phyloP scores from a whole-genome alignment of 64 coral and sea anemone species.

The Pachyseris speciosa region DNA sequence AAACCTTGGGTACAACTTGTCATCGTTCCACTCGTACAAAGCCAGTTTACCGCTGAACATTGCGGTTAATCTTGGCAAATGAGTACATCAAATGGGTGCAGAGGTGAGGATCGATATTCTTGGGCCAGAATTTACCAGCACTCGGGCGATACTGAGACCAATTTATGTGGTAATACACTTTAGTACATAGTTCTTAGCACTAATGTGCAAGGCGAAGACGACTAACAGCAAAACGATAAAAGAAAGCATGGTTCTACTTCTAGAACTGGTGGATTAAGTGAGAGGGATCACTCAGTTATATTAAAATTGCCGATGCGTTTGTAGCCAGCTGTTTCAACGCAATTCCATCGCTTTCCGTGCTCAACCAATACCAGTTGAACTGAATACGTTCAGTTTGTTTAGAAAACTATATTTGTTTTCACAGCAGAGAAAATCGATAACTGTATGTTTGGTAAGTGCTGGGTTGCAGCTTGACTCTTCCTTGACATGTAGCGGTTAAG shows the following conservation, averaged over 20 bases:
- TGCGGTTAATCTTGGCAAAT: slow-evolving; percentile 72
- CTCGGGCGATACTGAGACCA: slow-evolving; percentile 75
- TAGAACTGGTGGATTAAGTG: too few relatives aligned
- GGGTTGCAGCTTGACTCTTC: too few relatives aligned
- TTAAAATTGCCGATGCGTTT: too few relatives aligned
- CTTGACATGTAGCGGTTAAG: too few relatives aligned
- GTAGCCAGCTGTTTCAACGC: too few relatives aligned
- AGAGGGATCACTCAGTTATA: too few relatives aligned
- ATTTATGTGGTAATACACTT: slow-evolving; percentile 75
- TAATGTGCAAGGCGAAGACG: slow-evolving; percentile 40
- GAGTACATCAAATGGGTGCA: slow-evolving; percentile 76
- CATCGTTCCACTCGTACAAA: slow-evolving; percentile 83
- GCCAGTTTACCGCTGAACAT: slow-evolving; percentile 58
- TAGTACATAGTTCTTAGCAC: slow-evolving; percentile 55
- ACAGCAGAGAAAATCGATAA: too few relatives aligned
- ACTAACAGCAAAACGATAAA: slow-evolving; percentile 37
- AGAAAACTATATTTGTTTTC: too few relatives aligned
- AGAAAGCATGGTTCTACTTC: not conserved
- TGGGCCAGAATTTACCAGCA: slow-evolving; percentile 63
- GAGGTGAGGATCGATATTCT: slow-evolving; percentile 53
- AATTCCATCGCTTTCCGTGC: too few relatives aligned
- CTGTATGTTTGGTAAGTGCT: too few relatives aligned
- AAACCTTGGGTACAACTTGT: slow-evolving; percentile 76
- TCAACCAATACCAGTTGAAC: too few relatives aligned
- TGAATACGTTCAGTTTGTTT: too few relatives aligned